Conservation (phyloP, 2,888 invertebrate genomes). For the Drosophila nr. perissopoda region DNA sequence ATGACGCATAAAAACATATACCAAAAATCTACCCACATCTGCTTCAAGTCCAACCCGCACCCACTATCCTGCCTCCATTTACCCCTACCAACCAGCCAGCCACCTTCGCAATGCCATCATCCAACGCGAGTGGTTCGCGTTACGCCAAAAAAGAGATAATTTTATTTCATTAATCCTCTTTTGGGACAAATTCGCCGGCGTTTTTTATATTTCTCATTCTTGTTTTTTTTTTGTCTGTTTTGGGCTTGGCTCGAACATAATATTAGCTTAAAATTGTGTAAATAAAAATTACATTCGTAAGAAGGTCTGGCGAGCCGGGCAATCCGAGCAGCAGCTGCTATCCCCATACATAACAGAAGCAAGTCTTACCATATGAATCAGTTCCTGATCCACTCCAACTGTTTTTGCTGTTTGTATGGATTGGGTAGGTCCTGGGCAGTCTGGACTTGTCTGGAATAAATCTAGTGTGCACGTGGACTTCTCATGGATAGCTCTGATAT, state of each 20-base stretch:
- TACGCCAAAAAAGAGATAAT: slow-evolving; percentile 81
- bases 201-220: slow-evolving; percentile 24
- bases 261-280: slow-evolving; percentile 81
- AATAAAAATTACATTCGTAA: slow-evolving; percentile 80
- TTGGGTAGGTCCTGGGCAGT: background rate
- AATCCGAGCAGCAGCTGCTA: slow-evolving; percentile 56
- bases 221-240: slow-evolving; percentile 34
- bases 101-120: slow-evolving; percentile 9
- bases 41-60: background rate
- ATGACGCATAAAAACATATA: background rate
- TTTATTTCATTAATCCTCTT: slow-evolving; percentile 84
- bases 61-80: background rate
- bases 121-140: slow-evolving; percentile 56
- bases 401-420: slow-evolving; percentile 48
- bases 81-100: background rate
- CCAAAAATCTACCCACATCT: background rate
- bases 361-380: slow-evolving; percentile 48
- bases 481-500: background rate
- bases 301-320: slow-evolving; percentile 51
- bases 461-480: background rate
- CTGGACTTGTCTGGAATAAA: background rate
- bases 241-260: slow-evolving; percentile 74
- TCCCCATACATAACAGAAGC: slow-evolving; percentile 11
- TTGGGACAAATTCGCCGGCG: slow-evolving; percentile 79
- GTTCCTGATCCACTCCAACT: slow-evolving; percentile 40